These are phyloP conservation scores for Prunella strophiata DNA, from an alignment of 2,797 vertebrate species.

Conservation along the genomic window DNA sequence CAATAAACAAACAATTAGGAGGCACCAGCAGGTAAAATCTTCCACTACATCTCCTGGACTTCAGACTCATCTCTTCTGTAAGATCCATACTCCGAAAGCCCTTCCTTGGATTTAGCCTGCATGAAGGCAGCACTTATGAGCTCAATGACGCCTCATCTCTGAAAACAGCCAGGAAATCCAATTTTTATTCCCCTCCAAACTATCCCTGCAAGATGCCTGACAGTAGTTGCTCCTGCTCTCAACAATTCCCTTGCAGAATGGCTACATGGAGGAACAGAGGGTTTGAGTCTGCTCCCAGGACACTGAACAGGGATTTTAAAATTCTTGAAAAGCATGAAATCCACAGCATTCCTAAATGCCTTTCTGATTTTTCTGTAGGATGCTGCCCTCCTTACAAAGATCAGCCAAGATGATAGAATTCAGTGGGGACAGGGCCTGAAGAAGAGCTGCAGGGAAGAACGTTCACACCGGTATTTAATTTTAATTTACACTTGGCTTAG, in stretches of 20 bases:
- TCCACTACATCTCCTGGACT: neutral
- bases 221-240: neutral
- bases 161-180: neutral
- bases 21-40: neutral
- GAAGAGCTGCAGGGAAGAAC: neutral
- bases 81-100: neutral
- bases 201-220: neutral
- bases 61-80: neutral
- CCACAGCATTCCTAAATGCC: neutral
- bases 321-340: neutral
- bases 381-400: neutral
- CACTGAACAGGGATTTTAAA: neutral
- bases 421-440: neutral
- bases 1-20: neutral
- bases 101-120: fast-evolving
- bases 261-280: neutral
- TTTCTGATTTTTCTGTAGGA: neutral
- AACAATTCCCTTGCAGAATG: neutral
- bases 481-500: neutral
- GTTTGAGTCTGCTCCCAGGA: neutral
- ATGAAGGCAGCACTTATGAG: neutral
- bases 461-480: neutral
- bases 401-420: neutral
- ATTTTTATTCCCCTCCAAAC: neutral
- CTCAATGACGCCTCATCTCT: neutral